A percentile compares a stretch with the other conserved stretches of the same genome.
phyloP scores from a whole-genome alignment of 2,113 vertebrate genomes.

The Cariama cristata region DNA sequence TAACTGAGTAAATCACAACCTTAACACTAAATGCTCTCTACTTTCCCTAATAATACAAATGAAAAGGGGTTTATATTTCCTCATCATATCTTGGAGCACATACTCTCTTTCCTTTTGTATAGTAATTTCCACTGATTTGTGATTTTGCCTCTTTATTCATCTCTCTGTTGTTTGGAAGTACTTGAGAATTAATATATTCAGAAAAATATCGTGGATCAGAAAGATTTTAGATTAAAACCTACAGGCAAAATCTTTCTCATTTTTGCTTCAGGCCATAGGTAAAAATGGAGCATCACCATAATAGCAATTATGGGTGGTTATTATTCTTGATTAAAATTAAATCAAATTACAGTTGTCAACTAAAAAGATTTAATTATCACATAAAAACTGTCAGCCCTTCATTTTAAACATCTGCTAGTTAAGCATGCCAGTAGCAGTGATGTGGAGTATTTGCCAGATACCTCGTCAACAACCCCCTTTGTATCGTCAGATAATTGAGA shows the following conservation, averaged over 20 bases:
- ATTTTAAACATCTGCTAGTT: slow-evolving; percentile 76
- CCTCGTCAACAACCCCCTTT: slow-evolving; percentile 47
- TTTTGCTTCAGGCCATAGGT: not conserved
- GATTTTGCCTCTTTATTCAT: not conserved
- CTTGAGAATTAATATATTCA: not conserved
- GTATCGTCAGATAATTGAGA: slow-evolving; percentile 18
- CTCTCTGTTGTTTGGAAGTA: not conserved
- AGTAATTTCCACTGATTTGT: not conserved
- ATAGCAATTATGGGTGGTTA: slow-evolving; percentile 56
- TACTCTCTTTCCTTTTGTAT: not conserved
- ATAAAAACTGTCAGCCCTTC: slow-evolving; percentile 70
- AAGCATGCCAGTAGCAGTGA: slow-evolving; percentile 39
- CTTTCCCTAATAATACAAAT: not conserved
- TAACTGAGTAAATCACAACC: not conserved
- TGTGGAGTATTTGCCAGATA: slow-evolving; percentile 62
- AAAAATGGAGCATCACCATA: slow-evolving; percentile 30
- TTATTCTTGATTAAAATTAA: slow-evolving; percentile 78
- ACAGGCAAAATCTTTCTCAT: not conserved
- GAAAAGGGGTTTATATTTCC: not conserved
- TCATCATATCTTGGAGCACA: not conserved
- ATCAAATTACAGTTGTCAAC: slow-evolving; percentile 75
- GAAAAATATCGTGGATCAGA: not conserved
- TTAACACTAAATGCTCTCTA: not conserved
- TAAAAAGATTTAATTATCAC: slow-evolving; percentile 71
- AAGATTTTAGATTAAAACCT: not conserved